A percentile compares a stretch with the other conserved stretches of the same genome.
phyloP scores from a whole-genome alignment of 2,113 vertebrate genomes.

The Leptobrachium ailaonicum region DNA sequence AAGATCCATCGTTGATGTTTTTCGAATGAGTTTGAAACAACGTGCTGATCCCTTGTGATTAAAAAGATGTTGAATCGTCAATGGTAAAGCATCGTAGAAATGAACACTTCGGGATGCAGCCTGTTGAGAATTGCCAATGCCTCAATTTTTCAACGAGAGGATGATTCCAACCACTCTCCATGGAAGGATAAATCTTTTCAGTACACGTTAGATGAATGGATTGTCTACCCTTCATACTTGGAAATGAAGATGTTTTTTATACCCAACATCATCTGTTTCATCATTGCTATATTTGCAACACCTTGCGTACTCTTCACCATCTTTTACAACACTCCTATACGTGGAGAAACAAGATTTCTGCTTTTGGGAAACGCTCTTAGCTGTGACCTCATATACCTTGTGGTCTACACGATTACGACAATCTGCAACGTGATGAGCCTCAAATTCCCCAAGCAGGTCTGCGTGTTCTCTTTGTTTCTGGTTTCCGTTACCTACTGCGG shows the following conservation, averaged over 20 bases:
- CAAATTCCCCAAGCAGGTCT: conserved; percentile 60
- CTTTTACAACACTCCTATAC: conserved; percentile 62
- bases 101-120: conserved; percentile 52
- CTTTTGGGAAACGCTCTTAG: conserved; percentile 72
- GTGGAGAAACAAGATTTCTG: conserved; percentile 74
- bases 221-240: conserved; percentile 50
- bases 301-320: conserved; percentile 71
- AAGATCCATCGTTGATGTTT: neutral
- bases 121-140: conserved; percentile 20
- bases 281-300: conserved; percentile 61
- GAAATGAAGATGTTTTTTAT: conserved; percentile 65
- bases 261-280: conserved; percentile 64
- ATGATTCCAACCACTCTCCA: conserved; percentile 44
- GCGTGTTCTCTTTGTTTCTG: conserved; percentile 65
- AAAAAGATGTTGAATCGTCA: too few relatives aligned
- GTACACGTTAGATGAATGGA: conserved; percentile 61
- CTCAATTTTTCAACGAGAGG: conserved; percentile 3
- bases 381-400: conserved; percentile 72
- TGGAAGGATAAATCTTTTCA: conserved; percentile 27
- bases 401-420: conserved; percentile 63
- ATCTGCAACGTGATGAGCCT: conserved; percentile 61
- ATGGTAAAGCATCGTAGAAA: conserved; percentile 21
- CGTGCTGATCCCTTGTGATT: too few relatives aligned
- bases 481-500: conserved; percentile 65
- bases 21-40: neutral